Percentiles rank a stretch among this genome's conserved stretches.
Evolutionary conservation across 2,888 invertebrate species (phyloP).

Genomic region (Nezara viridula): DNA sequence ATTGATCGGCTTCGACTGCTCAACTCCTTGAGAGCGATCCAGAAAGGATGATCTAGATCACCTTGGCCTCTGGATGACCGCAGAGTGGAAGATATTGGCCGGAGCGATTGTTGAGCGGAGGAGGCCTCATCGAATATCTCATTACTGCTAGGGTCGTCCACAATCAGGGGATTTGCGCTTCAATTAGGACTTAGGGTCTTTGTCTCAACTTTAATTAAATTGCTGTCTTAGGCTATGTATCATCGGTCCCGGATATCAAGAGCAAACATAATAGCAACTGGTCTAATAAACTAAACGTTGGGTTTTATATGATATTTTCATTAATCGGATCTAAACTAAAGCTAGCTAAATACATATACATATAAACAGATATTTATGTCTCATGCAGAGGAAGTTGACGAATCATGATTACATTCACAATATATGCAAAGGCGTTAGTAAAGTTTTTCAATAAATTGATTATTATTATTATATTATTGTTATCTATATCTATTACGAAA

Average conservation of each 20-base stretch:
- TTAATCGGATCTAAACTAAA: too few relatives aligned
- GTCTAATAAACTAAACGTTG: background rate
- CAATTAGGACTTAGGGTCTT: conserved; percentile 26
- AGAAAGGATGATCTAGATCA: background rate
- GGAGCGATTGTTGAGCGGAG: background rate
- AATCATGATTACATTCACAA: too few relatives aligned
- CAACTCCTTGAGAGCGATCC: too few relatives aligned
- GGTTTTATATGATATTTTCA: too few relatives aligned
- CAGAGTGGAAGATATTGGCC: conserved; percentile 6
- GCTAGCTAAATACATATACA: too few relatives aligned
- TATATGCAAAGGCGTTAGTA: too few relatives aligned
- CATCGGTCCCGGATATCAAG: background rate
- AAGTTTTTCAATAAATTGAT: too few relatives aligned
- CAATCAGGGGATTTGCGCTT: conserved; percentile 39
- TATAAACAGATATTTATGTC: too few relatives aligned
- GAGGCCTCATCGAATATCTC: conserved; percentile 24
- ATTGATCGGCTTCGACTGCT: too few relatives aligned
- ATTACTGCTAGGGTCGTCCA: background rate
- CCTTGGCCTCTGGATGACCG: background rate
- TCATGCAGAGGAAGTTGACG: too few relatives aligned
- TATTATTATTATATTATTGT: too few relatives aligned
- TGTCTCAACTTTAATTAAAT: conserved; percentile 41
- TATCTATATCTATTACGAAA: too few relatives aligned
- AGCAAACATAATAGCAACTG: background rate
- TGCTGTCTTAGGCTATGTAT: background rate